Base-by-base conservation (phyloP, 2,888 invertebrate genomes). In the Laspeyria flexula region DNA sequence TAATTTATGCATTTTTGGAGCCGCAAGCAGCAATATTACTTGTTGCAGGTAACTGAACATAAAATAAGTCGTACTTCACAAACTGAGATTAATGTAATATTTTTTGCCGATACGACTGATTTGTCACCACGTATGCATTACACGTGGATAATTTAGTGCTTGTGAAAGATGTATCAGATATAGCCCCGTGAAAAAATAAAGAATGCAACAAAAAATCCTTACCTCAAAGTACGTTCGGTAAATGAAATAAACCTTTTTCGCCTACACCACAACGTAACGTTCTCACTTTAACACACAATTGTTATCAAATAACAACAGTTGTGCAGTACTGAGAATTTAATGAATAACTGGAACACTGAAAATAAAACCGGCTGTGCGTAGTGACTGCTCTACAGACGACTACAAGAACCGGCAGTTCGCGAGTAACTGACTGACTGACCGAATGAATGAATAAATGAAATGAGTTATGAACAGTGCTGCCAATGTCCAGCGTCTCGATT, bases 311-410 rank as follows among this genome's bases (percentile, higher is more conserved):
- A 74, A 77, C 75, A 77, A 71, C 55, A 78, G 52, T 62, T 73
- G 63, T 65, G 67, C 38, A 60, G 67, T 58, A 68, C 71, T 60
- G 61, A 65, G 62, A 71, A 60, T 61, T 60, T 49, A 49, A 63
- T 63, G 52, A 57, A 61, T 55, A 79, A 73, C 46, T 75, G 55
- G 50, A 59, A 78, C 83, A 86, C 85, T 80, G 68, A 74, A 84
- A 81, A 64, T 56, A 59, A 58, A n/a, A 84, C 88, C 91, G 90
- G 88, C 71, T 73, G 66, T 50, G 58, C 65, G 85, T 83, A 91
- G 87, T 88, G 84, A 86, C 84, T 65, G 73, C 74, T 79, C 77
- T 65, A 71, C 68, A 84, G 81, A 81, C 89, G 82, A 89, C 90
- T 84, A 86, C 84, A 42, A 65, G 40, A 46, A 76, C 87, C 89